These are phyloP conservation scores for Camptogramma bilineatum DNA, from an alignment of 2,888 invertebrate genomes.

Conservation along the genomic window DNA sequence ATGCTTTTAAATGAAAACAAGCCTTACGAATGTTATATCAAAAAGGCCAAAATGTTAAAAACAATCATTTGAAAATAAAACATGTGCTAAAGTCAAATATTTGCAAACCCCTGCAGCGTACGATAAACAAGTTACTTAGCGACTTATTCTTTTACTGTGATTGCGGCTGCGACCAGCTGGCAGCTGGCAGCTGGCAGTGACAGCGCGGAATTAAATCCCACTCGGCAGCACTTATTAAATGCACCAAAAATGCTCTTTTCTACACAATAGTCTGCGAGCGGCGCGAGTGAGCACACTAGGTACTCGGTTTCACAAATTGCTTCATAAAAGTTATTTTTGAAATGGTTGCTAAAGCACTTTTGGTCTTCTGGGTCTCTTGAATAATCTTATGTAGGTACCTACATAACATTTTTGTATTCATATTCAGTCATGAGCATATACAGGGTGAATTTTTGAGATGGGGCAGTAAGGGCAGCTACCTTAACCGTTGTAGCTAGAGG, in stretches of 20 bases:
- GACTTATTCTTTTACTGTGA: constrained; percentile 35
- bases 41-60: not conserved
- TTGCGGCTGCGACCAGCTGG: constrained; percentile 56
- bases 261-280: constrained; percentile 61
- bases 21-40: not conserved
- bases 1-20: not conserved
- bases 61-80: not conserved
- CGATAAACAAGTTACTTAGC: constrained; percentile 5
- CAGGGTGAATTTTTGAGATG: too few species aligned
- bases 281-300: constrained; percentile 17
- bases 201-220: constrained; percentile 74
- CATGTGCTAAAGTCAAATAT: constrained; percentile 2
- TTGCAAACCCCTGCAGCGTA: not conserved
- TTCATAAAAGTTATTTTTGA: constrained; percentile 6
- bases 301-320: constrained; percentile 1
- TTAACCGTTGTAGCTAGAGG: too few species aligned
- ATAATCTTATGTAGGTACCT: not conserved
- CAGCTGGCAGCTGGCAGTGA: constrained; percentile 66
- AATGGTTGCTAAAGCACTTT: not conserved
- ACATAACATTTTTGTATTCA: too few species aligned
- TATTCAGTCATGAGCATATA: too few species aligned
- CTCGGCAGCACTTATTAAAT: constrained; percentile 73
- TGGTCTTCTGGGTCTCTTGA: not conserved
- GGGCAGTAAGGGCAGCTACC: too few species aligned
- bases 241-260: constrained; percentile 72